Conservation (phyloP, 1,140 invertebrate species). For the Neodiprion fabricii region DNA sequence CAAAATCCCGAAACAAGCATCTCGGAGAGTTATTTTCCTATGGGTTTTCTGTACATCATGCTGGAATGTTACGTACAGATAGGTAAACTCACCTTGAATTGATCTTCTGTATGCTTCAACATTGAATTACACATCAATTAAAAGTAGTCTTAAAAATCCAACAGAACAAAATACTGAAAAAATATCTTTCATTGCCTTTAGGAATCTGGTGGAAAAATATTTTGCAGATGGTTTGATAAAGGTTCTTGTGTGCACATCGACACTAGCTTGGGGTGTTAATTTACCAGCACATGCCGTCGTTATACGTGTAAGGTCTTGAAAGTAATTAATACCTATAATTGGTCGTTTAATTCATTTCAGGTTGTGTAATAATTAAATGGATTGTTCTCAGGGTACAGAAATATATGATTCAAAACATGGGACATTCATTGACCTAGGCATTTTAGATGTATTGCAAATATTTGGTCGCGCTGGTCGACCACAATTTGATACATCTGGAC, state of each 20-base stretch:
- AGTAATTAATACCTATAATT: conserved; percentile 13
- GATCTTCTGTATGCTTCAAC: not conserved
- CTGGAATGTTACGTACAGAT: conserved; percentile 89
- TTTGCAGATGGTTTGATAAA: conserved; percentile 90
- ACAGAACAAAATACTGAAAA: conserved; percentile 24
- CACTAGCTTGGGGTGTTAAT: conserved; percentile 99
- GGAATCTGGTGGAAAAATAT: conserved; percentile 86
- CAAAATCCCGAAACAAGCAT: conserved; percentile 77
- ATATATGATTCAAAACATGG: conserved; percentile 97
- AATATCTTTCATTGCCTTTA: conserved; percentile 45
- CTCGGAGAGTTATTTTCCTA: conserved; percentile 82
- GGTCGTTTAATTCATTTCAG: conserved; percentile 1
- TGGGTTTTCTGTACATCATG: conserved; percentile 96
- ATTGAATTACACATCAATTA: not conserved
- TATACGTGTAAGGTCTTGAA: conserved; percentile 75
- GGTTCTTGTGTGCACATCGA: conserved; percentile 96
- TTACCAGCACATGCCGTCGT: conserved; percentile 97
- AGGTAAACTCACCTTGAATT: conserved; percentile 63
- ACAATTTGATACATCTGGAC: conserved; percentile 90
- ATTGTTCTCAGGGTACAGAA: conserved; percentile 83
- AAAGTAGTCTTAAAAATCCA: conserved; percentile 19
- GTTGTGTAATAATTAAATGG: not conserved
- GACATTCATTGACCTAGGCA: conserved; percentile 92
- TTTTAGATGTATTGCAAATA: conserved; percentile 98
- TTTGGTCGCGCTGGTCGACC: conserved; percentile 98